phyloP scores from a whole-genome alignment of 2,113 vertebrate species.

The Heteronetta atricapilla region DNA sequence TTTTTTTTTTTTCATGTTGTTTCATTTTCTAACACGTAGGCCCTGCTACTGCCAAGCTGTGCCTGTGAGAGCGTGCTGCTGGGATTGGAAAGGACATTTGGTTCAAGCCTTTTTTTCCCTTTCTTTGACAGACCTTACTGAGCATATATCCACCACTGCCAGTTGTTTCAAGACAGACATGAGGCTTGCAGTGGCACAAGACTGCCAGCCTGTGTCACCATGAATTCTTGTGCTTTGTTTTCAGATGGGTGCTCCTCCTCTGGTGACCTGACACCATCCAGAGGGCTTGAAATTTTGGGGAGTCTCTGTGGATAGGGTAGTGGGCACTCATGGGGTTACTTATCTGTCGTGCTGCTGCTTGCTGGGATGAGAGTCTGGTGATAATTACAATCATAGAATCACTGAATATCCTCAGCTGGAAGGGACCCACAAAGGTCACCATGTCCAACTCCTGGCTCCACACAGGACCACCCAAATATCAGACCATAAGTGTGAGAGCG shows the following conservation, averaged over 20 bases:
- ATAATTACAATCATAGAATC: background rate
- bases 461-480: no score
- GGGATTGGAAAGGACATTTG: background rate
- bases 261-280: background rate
- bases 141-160: fast-evolving
- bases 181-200: fast-evolving
- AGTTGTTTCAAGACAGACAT: no score
- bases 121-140: background rate
- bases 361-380: background rate
- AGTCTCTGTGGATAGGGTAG: background rate
- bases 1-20: background rate
- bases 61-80: background rate
- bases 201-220: background rate
- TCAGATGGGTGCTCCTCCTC: background rate
- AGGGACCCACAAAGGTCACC: no score
- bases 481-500: no score
- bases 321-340: fast-evolving
- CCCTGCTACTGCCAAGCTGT: background rate
- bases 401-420: no score
- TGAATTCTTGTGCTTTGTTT: background rate
- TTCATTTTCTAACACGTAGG: background rate
- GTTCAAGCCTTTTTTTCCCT: background rate
- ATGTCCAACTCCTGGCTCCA: no score
- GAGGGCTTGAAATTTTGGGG: background rate
- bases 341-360: background rate